Percentiles rank a stretch among this genome's conserved stretches.
Evolutionary conservation across 2,888 invertebrate genomes (phyloP).

Genomic region (Drosophila greeni): DNA sequence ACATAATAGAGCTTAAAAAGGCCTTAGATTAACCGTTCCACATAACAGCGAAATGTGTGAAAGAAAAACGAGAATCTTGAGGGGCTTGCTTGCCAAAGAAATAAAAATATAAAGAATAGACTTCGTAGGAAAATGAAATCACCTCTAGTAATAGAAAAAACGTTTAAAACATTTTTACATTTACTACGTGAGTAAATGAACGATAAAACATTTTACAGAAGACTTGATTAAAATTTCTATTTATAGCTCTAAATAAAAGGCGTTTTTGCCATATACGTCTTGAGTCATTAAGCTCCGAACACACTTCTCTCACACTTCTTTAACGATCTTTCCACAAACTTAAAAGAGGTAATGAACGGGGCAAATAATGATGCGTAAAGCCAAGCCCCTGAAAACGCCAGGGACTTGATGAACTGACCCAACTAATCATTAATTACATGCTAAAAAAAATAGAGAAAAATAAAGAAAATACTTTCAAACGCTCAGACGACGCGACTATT

Average conservation of each 20-base stretch:
- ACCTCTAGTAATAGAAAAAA: slow-evolving; percentile 5
- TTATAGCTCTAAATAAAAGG: slow-evolving; percentile 1
- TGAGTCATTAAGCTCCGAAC: slow-evolving; percentile 12
- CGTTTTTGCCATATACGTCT: slow-evolving; percentile 2
- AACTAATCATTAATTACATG: slow-evolving; percentile 61
- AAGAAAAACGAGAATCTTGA: slow-evolving; percentile 25
- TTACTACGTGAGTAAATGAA: neutral
- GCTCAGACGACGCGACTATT: slow-evolving; percentile 49
- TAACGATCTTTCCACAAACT: slow-evolving; percentile 9
- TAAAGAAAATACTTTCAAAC: slow-evolving; percentile 36
- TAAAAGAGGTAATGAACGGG: slow-evolving; percentile 32
- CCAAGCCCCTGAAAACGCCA: slow-evolving; percentile 18
- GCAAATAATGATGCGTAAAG: slow-evolving; percentile 53
- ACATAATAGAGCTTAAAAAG: slow-evolving; percentile 29
- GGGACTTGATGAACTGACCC: slow-evolving; percentile 52
- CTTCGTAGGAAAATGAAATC: slow-evolving; percentile 21
- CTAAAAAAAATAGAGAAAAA: slow-evolving; percentile 23
- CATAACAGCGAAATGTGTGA: slow-evolving; percentile 17
- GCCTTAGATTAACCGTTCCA: slow-evolving; percentile 26
- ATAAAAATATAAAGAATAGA: slow-evolving; percentile 13
- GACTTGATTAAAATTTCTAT: slow-evolving; percentile 2
- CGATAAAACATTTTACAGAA: neutral
- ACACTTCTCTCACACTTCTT: slow-evolving; percentile 29
- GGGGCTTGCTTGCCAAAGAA: neutral
- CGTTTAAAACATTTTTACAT: neutral